These are phyloP conservation scores for Probosciger aterrimus DNA, from an alignment of 2,113 vertebrate genomes.

Conservation along the genomic window DNA sequence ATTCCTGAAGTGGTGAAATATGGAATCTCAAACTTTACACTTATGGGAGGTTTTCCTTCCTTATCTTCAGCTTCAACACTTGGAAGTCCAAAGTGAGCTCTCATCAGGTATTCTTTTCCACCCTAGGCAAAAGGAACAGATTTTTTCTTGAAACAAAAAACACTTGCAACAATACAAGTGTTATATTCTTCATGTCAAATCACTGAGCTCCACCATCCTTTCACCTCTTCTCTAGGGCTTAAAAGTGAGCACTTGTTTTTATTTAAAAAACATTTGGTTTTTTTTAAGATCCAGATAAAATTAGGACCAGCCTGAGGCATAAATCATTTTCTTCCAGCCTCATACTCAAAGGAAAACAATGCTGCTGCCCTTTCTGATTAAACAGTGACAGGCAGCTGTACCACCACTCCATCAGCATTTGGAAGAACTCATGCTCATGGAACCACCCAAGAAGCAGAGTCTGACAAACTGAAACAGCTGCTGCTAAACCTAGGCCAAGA, in stretches of 20 bases:
- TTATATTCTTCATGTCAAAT: neutral
- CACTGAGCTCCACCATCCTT: neutral
- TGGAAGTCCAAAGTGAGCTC: slow-evolving; percentile 94
- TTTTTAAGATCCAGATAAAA: neutral
- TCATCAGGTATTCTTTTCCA: slow-evolving; percentile 96
- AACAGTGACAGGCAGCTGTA: neutral
- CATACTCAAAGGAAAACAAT: neutral
- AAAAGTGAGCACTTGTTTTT: neutral
- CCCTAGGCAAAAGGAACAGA: slow-evolving; percentile 73
- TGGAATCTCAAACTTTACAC: slow-evolving; percentile 96
- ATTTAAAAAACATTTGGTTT: neutral
- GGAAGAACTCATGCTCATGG: neutral
- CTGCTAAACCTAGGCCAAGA: neutral
- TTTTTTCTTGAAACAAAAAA: neutral
- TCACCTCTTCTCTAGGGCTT: neutral
- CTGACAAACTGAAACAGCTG: neutral
- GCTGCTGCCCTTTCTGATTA: neutral
- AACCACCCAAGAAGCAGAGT: neutral
- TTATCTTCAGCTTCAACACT: slow-evolving; percentile 98
- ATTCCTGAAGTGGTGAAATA: slow-evolving; percentile 99
- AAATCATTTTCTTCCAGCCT: neutral
- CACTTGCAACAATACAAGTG: neutral
- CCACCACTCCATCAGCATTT: neutral
- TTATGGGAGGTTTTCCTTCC: slow-evolving; percentile 96
- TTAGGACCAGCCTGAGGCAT: neutral